Evolutionary conservation across 2,113 vertebrate species (phyloP), one percentile per base, ranked within the genome.

Genomic region (Phyllostomus hastatus): DNA sequence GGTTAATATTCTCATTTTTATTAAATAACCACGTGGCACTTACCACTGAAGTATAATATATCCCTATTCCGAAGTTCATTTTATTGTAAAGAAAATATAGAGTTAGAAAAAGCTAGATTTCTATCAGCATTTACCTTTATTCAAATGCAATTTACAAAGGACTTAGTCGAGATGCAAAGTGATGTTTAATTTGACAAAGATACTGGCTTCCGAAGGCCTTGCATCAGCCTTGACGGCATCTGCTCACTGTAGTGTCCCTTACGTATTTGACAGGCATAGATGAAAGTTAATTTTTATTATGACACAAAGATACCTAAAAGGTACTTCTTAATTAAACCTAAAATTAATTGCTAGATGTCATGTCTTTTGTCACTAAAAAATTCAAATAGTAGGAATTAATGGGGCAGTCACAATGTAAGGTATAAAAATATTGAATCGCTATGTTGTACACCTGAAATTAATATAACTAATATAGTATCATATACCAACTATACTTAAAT

Each of bases 121-220:
- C 57, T 69, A 0, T 57, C 70, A 94, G 26, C 26, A 66, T 76
- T 92, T 84, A 70, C 33, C 35, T 88, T 82, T 93, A 64, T 81
- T 91, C 84, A n/a, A 0, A 16, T 88, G 10, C 61, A 78, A 41
- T 73, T 95, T 88, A 43, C 28, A 59, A 33, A 85, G 38, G 24
- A 6, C 46, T 70, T 79, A 54, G 20, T 94, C 19, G 38, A 76
- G 10, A 90, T 43, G 88, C 26, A 78, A 82, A 80, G 26, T 82
- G 54, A 64, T 97, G 46, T 84, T 86, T 86, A 67, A 41, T 95
- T 96, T 91, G 84, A 61, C 15, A 5, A 88, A 82, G 67, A 14
- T 66, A 43, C 4, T 78, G 22, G 8, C 87, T n/a, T 20, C 66
- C 76, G 19, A 73, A 78, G 52, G 80, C 22, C 61, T 83, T 72